Evolutionary conservation across 2,888 invertebrate species (phyloP), one percentile per base, ranked within the genome.

Genomic region (Criorhina ranunculi): DNA sequence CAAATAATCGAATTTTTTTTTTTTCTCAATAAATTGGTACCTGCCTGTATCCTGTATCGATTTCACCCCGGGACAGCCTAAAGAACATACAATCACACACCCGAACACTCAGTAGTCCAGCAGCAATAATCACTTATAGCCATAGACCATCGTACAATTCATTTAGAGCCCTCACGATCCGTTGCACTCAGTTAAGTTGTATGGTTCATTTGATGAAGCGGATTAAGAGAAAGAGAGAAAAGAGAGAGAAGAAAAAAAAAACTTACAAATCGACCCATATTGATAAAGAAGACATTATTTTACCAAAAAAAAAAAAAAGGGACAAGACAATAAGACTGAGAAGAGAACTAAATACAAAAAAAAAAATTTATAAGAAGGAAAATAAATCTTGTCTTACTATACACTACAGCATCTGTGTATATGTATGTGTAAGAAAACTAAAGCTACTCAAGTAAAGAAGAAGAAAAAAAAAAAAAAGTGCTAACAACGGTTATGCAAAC

Each of bases 121-220:
- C 76, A 69, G 67, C 67, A 59, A 49, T 42, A 67, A 59, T 35
- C 51, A 60, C 49, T 70, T 77, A 76, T 57, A 51, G 19, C 51
- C 57, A 31, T 15, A 62, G 40, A 3, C 24, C 75, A 67, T 67
- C 49, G 15, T 33, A 51, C 57, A 51, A 57, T 76, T 77, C 51
- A 77, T 82, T 77, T 77, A 70, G 64, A 76, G 51, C 69, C 70
- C 70, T 77, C 70, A 82, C 77, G 72, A 82, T 77, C 66, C 72
- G 82, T 66, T 82, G 62, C 81, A 82, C 77, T 77, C 57, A 82
- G 77, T 82, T 82, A 64, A 77, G 66, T 66, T 37, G 59, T 66
- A 67, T 53, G 67, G 44, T 60, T 44, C 73, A 77, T 72, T 77
- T 72, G 77, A 66, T 70, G 72, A 59, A 60, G 66, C 59, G 53